Percentiles rank a stretch among this genome's conserved stretches.
Evolutionary conservation across 2,888 invertebrate genomes (phyloP).

Genomic region (Eupithecia exiguata): DNA sequence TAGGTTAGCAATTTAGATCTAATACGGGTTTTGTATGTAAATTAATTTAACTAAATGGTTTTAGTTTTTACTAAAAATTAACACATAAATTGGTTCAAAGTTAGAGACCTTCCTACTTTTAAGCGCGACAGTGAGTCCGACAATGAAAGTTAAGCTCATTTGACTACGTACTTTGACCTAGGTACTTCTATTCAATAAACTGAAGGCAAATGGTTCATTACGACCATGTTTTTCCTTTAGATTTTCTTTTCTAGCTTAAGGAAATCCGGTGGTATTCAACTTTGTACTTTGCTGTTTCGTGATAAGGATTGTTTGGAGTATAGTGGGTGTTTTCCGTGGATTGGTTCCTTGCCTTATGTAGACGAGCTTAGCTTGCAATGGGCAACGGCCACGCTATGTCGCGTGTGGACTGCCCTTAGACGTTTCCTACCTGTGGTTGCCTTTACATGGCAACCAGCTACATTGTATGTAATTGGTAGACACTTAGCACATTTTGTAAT

Average conservation of each 20-base stretch:
- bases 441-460: slow-evolving; percentile 49
- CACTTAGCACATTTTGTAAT: slow-evolving; percentile 27
- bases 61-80: slow-evolving; percentile 33
- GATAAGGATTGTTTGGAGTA: slow-evolving; percentile 52
- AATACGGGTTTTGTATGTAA: slow-evolving; percentile 44
- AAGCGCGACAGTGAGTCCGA: neutral
- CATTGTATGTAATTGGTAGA: slow-evolving; percentile 43
- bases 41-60: slow-evolving; percentile 42
- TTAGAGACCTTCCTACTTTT: neutral
- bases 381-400: slow-evolving; percentile 74
- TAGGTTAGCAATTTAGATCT: slow-evolving; percentile 31
- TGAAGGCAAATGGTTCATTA: slow-evolving; percentile 14
- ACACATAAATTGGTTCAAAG: slow-evolving; percentile 32
- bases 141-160: neutral
- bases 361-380: slow-evolving; percentile 60
- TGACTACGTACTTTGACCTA: neutral
- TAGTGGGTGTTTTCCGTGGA: slow-evolving; percentile 62
- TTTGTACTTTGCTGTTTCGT: slow-evolving; percentile 45
- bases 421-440: slow-evolving; percentile 56
- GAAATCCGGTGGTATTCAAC: slow-evolving; percentile 33
- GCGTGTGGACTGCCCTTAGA: slow-evolving; percentile 67
- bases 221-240: slow-evolving; percentile 15
- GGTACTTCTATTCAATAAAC: slow-evolving; percentile 14
- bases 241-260: slow-evolving; percentile 7
- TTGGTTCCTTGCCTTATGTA: slow-evolving; percentile 61